A percentile compares a stretch with the other conserved stretches of the same genome.
phyloP scores from a whole-genome alignment of 2,113 vertebrate genomes.

The Platysteira castanea region DNA sequence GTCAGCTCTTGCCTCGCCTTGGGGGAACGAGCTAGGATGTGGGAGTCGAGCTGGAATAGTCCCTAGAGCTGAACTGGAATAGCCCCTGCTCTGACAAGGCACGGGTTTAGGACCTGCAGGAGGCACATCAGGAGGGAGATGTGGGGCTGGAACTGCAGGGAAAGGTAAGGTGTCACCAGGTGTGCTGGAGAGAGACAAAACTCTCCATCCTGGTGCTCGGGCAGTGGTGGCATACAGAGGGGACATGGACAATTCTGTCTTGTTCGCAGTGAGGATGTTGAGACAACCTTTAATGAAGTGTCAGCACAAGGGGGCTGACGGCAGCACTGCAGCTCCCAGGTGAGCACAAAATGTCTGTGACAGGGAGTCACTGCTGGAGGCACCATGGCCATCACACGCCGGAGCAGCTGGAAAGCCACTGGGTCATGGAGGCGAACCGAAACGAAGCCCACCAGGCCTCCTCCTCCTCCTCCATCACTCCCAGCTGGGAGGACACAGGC shows the following conservation, averaged over 20 bases:
- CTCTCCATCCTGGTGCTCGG: too few relatives aligned
- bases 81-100: neutral
- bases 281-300: neutral
- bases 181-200: neutral
- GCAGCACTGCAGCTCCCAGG: neutral
- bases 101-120: neutral
- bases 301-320: rapidly evolving
- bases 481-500: neutral
- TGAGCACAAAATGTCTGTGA: neutral
- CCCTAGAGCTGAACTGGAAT: neutral
- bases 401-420: neutral
- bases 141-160: neutral
- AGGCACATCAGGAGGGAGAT: neutral
- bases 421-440: rapidly evolving
- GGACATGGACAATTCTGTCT: neutral
- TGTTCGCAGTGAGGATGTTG: rapidly evolving
- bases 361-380: neutral
- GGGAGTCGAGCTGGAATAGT: neutral
- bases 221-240: neutral
- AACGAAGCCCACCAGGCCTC: neutral
- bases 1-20: rapidly evolving
- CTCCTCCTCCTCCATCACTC: neutral
- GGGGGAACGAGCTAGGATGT: rapidly evolving
- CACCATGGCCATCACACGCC: rapidly evolving
- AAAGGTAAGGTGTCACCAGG: neutral